These are phyloP conservation scores for Mormyrops attenuatus DNA, from an alignment of 2,797 vertebrate species.

Conservation along the genomic window DNA sequence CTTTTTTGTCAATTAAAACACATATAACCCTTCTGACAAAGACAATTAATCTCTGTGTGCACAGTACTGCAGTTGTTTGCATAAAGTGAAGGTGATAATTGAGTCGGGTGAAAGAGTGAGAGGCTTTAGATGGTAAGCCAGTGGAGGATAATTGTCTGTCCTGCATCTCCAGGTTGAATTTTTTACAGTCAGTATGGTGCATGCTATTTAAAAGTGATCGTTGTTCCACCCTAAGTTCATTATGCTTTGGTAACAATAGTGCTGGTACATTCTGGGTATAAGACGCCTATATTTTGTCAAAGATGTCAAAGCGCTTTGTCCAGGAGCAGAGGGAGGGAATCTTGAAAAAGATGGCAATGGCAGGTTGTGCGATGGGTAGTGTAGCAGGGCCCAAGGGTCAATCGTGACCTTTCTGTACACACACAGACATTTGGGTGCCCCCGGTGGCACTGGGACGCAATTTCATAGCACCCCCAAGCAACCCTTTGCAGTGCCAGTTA, in stretches of 20 bases:
- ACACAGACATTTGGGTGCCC: not conserved
- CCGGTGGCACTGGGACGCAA: not conserved
- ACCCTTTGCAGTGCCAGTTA: not conserved
- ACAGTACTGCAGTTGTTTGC: not conserved
- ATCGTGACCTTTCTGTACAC: not conserved
- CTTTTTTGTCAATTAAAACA: not conserved
- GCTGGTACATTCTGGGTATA: not conserved
- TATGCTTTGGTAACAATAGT: not conserved
- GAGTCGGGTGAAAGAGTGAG: not conserved
- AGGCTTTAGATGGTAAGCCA: not conserved
- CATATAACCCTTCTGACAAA: not conserved
- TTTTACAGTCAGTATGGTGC: not conserved
- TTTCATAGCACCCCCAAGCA: not conserved
- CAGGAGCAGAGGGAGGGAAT: not conserved
- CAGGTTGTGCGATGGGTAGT: not conserved
- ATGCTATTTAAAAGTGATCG: not conserved
- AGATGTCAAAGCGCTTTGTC: not conserved
- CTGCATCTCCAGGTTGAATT: not conserved
- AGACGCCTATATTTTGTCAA: not conserved
- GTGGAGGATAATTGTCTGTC: not conserved
- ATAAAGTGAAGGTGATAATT: not conserved
- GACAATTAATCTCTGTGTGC: not conserved
- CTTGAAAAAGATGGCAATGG: not conserved
- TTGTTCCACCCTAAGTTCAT: not conserved
- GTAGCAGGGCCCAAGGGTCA: not conserved